Conservation (phyloP, 92 coral and sea anemone species). For the Isaurus tuberculatus region DNA sequence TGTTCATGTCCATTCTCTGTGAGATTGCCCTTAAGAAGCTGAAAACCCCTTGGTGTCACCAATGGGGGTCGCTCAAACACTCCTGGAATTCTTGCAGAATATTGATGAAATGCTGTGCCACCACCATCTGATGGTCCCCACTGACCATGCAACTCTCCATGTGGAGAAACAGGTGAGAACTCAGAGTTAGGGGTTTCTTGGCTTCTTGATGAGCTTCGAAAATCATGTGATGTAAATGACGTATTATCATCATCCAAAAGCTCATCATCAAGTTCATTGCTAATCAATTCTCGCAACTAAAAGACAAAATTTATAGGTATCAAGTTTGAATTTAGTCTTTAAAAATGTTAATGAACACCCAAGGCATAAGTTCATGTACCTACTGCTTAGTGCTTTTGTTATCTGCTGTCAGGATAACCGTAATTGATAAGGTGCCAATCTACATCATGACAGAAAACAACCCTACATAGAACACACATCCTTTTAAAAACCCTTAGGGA, state of each 20-base stretch:
- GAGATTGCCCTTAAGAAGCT: slow-evolving; percentile 23
- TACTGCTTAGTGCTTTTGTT: too few relatives aligned
- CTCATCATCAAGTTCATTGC: slow-evolving; percentile 91
- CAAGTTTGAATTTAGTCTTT: neutral
- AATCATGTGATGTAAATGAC: slow-evolving; percentile 93
- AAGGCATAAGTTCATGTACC: too few relatives aligned
- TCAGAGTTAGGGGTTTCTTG: slow-evolving; percentile 82
- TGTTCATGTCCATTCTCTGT: slow-evolving; percentile 6
- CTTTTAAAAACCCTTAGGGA: too few relatives aligned
- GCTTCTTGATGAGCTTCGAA: slow-evolving; percentile 83
- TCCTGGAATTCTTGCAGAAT: slow-evolving; percentile 49
- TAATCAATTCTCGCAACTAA: slow-evolving; percentile 87
- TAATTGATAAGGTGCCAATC: too few relatives aligned
- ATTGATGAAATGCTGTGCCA: slow-evolving; percentile 6
- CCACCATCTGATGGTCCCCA: neutral
- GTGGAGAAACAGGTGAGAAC: slow-evolving; percentile 62
- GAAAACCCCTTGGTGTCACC: slow-evolving; percentile 75
- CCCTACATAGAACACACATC: too few relatives aligned
- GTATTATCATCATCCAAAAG: slow-evolving; percentile 94
- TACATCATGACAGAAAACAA: too few relatives aligned
- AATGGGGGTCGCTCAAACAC: slow-evolving; percentile 82
- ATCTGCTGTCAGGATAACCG: too few relatives aligned
- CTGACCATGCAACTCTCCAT: slow-evolving; percentile 33
- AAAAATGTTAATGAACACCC: too few relatives aligned
- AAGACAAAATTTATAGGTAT: too few relatives aligned